Evolutionary conservation across 2,888 invertebrate genomes (phyloP).

Genomic region (Aleiodes testaceus): DNA sequence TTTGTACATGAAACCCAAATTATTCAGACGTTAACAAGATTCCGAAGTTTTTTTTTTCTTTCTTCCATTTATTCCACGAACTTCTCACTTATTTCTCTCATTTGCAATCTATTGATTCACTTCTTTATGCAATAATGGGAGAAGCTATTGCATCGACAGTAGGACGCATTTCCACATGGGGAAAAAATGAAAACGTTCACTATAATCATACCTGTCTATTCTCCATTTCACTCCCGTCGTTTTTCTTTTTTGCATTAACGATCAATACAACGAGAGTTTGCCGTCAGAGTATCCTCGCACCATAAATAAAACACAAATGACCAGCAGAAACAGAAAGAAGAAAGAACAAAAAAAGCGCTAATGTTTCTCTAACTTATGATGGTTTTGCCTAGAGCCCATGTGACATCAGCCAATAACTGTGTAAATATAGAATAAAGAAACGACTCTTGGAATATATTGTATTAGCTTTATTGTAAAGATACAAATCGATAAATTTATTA

Average conservation of each 20-base stretch:
- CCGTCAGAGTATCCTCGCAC: constrained; percentile 2
- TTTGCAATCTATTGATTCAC: background rate
- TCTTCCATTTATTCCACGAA: background rate
- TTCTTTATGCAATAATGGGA: background rate
- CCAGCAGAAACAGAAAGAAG: background rate
- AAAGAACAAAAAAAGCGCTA: background rate
- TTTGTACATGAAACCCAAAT: constrained; percentile 9
- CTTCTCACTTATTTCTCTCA: background rate
- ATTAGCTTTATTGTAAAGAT: constrained; percentile 3
- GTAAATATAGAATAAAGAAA: background rate
- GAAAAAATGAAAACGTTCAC: background rate
- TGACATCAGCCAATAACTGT: background rate
- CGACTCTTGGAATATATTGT: background rate
- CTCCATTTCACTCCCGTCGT: background rate
- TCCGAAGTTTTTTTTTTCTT: background rate
- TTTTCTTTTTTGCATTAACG: constrained; percentile 10
- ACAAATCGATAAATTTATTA: background rate
- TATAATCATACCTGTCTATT: constrained; percentile 7
- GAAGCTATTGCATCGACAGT: background rate
- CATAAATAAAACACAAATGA: constrained; percentile 16
- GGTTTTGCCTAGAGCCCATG: background rate
- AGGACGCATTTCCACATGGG: background rate
- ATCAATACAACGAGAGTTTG: constrained; percentile 22
- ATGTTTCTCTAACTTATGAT: background rate
- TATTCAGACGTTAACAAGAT: constrained; percentile 27